Evolutionary conservation across 2,113 vertebrate species (phyloP).

Genomic region (Ifrita kowaldi): DNA sequence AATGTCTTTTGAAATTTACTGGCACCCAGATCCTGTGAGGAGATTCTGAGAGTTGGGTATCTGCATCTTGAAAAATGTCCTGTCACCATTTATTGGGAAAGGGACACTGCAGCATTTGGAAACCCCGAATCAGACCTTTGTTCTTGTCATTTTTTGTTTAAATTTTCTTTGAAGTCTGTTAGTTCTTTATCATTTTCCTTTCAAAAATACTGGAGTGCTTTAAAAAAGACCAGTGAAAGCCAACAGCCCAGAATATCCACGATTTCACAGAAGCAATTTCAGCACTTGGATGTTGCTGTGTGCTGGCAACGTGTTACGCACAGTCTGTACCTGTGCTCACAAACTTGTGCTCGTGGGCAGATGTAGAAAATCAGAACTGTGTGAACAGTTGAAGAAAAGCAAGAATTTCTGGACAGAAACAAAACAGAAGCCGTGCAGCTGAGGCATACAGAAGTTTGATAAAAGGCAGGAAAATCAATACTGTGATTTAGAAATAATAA

Average conservation of each 20-base stretch:
- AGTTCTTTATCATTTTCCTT: background rate
- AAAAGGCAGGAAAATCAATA: background rate
- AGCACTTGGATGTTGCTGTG: background rate
- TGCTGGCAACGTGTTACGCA: background rate
- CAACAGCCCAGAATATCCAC: background rate
- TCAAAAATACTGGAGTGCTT: background rate
- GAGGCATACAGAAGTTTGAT: background rate
- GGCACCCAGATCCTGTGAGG: background rate
- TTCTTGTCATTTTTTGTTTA: background rate
- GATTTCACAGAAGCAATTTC: background rate
- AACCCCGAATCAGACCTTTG: background rate
- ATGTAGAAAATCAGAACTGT: background rate
- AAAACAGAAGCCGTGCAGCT: background rate
- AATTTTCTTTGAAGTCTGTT: background rate
- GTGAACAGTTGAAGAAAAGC: background rate
- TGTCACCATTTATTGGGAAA: background rate
- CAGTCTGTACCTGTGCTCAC: background rate
- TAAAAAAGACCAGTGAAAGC: background rate
- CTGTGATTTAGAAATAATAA: background rate
- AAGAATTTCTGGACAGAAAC: background rate
- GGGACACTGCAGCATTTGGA: background rate
- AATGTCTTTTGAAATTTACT: background rate
- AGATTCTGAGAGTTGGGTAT: background rate
- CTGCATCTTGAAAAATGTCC: background rate
- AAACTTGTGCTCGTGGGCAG: background rate